Evolutionary conservation across 2,797 vertebrate species (phyloP).

Genomic region (Oreonectes daqikongensis): DNA sequence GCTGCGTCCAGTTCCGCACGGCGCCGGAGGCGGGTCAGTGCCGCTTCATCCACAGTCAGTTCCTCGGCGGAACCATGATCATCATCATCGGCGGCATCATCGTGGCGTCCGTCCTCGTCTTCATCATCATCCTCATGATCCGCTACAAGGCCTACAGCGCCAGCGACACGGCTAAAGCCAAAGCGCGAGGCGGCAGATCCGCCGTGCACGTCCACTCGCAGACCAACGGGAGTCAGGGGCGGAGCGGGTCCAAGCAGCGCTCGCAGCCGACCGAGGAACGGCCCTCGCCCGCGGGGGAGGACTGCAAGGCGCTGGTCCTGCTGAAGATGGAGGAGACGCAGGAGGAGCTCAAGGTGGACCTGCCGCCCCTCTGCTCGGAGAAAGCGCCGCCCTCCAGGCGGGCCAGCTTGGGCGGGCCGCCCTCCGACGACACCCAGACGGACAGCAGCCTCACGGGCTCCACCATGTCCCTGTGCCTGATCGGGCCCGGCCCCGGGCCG

Average conservation of each 20-base stretch:
- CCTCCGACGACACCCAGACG: conserved; percentile 79
- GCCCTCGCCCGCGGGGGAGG: conserved; percentile 64
- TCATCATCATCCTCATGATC: conserved; percentile 96
- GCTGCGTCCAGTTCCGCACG: conserved; percentile 90
- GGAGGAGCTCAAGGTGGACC: conserved; percentile 71
- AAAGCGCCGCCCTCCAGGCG: conserved; percentile 64
- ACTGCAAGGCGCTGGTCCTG: conserved; percentile 76
- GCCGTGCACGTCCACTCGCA: conserved; percentile 79
- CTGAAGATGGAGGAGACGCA: conserved; percentile 78
- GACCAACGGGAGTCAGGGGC: conserved; percentile 79
- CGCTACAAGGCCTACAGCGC: conserved; percentile 90
- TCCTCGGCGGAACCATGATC: conserved; percentile 87
- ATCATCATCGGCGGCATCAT: conserved; percentile 87
- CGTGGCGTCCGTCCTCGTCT: conserved; percentile 87
- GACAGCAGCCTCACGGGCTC: conserved; percentile 82
- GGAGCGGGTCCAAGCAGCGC: conserved; percentile 74
- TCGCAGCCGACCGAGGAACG: conserved; percentile 73
- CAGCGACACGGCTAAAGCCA: conserved; percentile 76
- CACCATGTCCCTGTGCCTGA: conserved; percentile 88
- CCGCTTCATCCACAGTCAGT: conserved; percentile 86
- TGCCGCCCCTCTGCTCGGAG: conserved; percentile 64
- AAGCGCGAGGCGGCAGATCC: conserved; percentile 28
- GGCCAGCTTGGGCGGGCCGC: conserved; percentile 74
- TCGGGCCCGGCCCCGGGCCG: conserved; percentile 75
- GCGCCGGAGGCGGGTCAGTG: conserved; percentile 82